These are phyloP conservation scores for Acipenser transmontanus DNA, from an alignment of 2,797 vertebrate genomes.

Conservation along the genomic window DNA sequence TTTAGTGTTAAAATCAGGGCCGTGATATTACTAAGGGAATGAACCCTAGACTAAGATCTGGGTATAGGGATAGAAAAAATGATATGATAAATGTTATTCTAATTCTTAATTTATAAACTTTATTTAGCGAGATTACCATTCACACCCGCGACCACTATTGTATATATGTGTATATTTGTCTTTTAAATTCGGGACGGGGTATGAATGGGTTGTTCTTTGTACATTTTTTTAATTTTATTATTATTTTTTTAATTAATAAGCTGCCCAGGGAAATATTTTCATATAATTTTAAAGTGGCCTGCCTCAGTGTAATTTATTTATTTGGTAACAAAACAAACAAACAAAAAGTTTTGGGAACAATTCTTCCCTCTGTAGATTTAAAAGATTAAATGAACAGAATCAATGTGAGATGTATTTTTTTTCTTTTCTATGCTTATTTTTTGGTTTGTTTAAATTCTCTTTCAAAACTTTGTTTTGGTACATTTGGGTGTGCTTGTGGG, in stretches of 20 bases:
- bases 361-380: constrained; percentile 83
- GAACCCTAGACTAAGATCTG: constrained; percentile 63
- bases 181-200: constrained; percentile 75
- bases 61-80: constrained; percentile 50
- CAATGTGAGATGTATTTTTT: constrained; percentile 80
- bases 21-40: constrained; percentile 60
- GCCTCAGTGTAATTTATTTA: constrained; percentile 75
- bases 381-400: constrained; percentile 78
- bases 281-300: constrained; percentile 71
- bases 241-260: constrained; percentile 64
- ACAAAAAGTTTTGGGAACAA: constrained; percentile 63
- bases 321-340: constrained; percentile 56
- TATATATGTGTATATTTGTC: constrained; percentile 84
- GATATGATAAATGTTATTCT: constrained; percentile 26
- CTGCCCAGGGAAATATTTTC: constrained; percentile 80
- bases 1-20: constrained; percentile 67
- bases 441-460: constrained; percentile 58
- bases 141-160: constrained; percentile 60
- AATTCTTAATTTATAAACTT: constrained; percentile 18
- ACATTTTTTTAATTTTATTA: constrained; percentile 50
- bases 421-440: constrained; percentile 52
- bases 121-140: constrained; percentile 51
- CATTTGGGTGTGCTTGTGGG: constrained; percentile 88
- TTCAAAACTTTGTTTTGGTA: constrained; percentile 72
- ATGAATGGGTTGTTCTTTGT: constrained; percentile 67